Conservation (phyloP, 1,140 invertebrate species). For the Drosophila arawakana region DNA sequence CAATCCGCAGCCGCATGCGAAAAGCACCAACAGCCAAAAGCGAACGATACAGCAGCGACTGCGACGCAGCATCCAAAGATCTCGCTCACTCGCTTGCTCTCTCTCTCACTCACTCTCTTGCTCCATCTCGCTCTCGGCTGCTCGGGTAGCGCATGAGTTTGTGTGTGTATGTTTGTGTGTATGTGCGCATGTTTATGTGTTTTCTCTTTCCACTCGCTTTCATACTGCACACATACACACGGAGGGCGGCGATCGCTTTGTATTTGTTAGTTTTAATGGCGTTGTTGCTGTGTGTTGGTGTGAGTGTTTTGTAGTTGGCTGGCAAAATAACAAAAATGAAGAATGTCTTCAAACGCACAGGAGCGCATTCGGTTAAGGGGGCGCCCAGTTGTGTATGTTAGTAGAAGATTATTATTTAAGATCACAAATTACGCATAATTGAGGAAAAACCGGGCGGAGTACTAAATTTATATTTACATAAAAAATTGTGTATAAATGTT, state of each 20-base stretch:
- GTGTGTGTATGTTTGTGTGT: conserved; percentile 14
- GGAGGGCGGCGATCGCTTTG: conserved; percentile 67
- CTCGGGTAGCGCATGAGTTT: background rate
- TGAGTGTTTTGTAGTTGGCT: conserved; percentile 43
- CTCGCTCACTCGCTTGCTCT: conserved; percentile 45
- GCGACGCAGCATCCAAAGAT: conserved; percentile 69
- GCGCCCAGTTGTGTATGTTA: background rate
- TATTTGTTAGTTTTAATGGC: conserved; percentile 80
- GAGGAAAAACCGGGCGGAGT: too few relatives aligned
- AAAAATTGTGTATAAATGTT: too few relatives aligned
- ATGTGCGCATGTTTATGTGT: conserved; percentile 21
- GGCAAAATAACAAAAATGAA: conserved; percentile 77
- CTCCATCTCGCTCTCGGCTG: conserved; percentile 3
- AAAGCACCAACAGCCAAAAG: conserved; percentile 44
- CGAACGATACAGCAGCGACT: conserved; percentile 35
- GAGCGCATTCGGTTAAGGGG: conserved; percentile 24
- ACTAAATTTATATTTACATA: too few relatives aligned
- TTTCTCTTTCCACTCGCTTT: conserved; percentile 44
- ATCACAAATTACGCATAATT: too few relatives aligned
- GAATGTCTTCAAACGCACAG: conserved; percentile 62
- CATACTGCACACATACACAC: conserved; percentile 37
- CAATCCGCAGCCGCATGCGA: conserved; percentile 52
- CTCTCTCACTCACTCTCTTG: conserved; percentile 7
- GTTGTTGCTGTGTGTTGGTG: conserved; percentile 50
- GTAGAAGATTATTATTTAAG: too few relatives aligned